Base-by-base conservation (phyloP, 2,888 invertebrate genomes). In the Muscina levida region DNA sequence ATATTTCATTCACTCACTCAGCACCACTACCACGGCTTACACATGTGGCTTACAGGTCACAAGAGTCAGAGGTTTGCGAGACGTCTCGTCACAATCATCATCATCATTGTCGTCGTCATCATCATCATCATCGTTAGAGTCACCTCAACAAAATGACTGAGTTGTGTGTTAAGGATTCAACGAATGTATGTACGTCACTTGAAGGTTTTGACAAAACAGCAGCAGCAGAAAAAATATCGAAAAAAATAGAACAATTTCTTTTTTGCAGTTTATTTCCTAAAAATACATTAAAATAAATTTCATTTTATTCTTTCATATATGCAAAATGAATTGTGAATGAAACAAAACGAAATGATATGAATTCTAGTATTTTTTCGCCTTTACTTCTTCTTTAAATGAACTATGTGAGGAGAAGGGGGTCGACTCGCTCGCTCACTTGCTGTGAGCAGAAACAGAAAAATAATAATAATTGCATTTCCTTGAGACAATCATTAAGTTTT, bases 381-480 rank as follows among this genome's bases (percentile, higher is more conserved):
- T n/a, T n/a, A n/a, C n/a, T n/a, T n/a, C n/a, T n/a, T n/a, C n/a
- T n/a, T n/a, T n/a, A n/a, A n/a, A n/a, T n/a, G n/a, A n/a, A n/a
- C n/a, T n/a, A n/a, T n/a, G n/a, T n/a, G n/a, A n/a, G n/a, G n/a
- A n/a, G n/a, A n/a, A n/a, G n/a, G n/a, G n/a, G n/a, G n/a, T n/a
- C n/a, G n/a, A n/a, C n/a, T n/a, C n/a, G n/a, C n/a, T n/a, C n/a
- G n/a, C n/a, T n/a, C n/a, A 70, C 62, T 70, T 15, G 42, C 37
- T 17, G 66, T 44, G 24, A 65, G 42, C 4, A 31, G 51, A 48
- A 68, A 65, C 51, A 8, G 31, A 72, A 79, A 75, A 77, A 71
- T 72, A 82, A 81, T 78, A 81, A 85, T 88, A 88, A 88, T 88
- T 88, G 87, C 86, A 87, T 88, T 87, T 84, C 82, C 84, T 85